Evolutionary conservation across 2,888 invertebrate species (phyloP).

Genomic region (Micoletzkya japonica): DNA sequence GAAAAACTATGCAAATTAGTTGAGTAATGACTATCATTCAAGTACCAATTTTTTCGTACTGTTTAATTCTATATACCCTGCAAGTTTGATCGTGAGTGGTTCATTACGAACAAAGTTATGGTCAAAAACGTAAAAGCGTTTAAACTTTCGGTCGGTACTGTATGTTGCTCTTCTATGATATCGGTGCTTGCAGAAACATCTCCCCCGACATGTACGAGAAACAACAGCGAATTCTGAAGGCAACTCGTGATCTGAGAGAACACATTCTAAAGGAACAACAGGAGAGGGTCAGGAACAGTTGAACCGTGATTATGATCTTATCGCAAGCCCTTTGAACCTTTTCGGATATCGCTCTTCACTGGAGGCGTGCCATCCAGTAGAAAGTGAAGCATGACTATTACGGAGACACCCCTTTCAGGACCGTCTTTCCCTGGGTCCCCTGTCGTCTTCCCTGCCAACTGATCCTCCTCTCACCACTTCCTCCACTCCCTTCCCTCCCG

Average conservation of each 20-base stretch:
- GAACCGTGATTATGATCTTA: too few species aligned
- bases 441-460: not conserved
- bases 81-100: not conserved
- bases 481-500: not conserved
- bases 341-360: too few species aligned
- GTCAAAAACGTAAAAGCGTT: not conserved
- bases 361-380: too few species aligned
- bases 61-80: not conserved
- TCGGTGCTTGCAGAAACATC: slow-evolving; percentile 16
- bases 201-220: slow-evolving; percentile 28
- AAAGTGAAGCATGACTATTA: too few species aligned
- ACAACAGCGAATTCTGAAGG: slow-evolving; percentile 21
- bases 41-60: not conserved
- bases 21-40: not conserved
- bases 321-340: too few species aligned
- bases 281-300: slow-evolving; percentile 22
- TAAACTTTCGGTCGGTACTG: too few species aligned
- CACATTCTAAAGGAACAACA: slow-evolving; percentile 21
- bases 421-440: not conserved
- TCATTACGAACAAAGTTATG: not conserved
- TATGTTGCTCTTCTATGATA: too few species aligned
- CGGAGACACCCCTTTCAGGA: slow-evolving; percentile 24
- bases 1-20: too few species aligned
- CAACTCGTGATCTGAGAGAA: slow-evolving; percentile 19
- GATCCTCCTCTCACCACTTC: not conserved